phyloP scores from a whole-genome alignment of 1,140 invertebrate species.

The Drosophila littoralis region DNA sequence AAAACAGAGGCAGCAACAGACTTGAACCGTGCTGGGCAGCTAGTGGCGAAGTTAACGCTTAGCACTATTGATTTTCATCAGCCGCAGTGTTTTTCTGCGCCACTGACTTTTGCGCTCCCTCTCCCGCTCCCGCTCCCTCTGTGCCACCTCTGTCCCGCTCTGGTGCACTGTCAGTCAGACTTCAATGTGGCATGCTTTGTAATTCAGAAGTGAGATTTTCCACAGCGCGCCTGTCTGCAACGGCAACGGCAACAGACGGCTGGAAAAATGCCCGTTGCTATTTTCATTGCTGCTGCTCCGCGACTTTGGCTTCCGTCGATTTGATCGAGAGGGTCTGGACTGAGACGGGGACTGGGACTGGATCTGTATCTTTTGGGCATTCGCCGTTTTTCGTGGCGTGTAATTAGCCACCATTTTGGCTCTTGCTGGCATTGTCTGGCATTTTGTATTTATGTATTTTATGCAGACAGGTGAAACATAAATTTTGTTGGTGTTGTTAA shows the following conservation, averaged over 20 bases:
- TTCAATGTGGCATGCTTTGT: constrained; percentile 65
- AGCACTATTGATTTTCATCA: constrained; percentile 83
- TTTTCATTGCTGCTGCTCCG: constrained; percentile 61
- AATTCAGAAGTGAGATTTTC: constrained; percentile 84
- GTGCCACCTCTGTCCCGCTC: constrained; percentile 10
- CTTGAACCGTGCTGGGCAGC: constrained; percentile 44
- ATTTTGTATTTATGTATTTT: constrained; percentile 78
- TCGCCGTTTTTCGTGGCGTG: constrained; percentile 53
- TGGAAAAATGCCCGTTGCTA: constrained; percentile 77
- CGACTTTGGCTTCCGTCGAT: constrained; percentile 48
- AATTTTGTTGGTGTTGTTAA: constrained; percentile 81
- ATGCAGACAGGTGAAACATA: constrained; percentile 82
- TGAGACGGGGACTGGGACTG: constrained; percentile 3
- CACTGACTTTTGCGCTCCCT: constrained; percentile 49
- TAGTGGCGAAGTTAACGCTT: constrained; percentile 83
- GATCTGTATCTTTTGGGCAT: constrained; percentile 24
- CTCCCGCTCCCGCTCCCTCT: constrained; percentile 2
- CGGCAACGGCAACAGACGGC: constrained; percentile 35
- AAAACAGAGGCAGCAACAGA: not conserved
- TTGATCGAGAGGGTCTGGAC: constrained; percentile 23
- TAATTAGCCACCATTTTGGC: constrained; percentile 73
- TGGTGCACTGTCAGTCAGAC: constrained; percentile 41
- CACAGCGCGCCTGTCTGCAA: constrained; percentile 72
- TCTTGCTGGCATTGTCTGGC: constrained; percentile 62
- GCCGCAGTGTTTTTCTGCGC: constrained; percentile 80